Conservation (phyloP, 2,888 invertebrate genomes). For the Margaritifera margaritifera region DNA sequence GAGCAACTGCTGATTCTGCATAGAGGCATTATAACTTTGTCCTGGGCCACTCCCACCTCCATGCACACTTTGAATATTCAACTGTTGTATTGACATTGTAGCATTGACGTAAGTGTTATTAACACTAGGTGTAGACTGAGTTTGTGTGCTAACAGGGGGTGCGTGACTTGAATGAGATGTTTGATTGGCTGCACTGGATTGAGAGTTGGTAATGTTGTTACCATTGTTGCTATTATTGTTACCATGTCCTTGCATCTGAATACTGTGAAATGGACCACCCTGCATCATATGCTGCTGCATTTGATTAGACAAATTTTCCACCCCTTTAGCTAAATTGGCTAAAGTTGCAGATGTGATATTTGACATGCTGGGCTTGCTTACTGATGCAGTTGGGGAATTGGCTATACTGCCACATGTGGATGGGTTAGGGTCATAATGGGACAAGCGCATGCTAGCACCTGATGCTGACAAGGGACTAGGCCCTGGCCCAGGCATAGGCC, state of each 20-base stretch:
- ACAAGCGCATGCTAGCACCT: slow-evolving; percentile 63
- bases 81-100: slow-evolving; percentile 75
- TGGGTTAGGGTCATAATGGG: slow-evolving; percentile 63
- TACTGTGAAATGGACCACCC: slow-evolving; percentile 72
- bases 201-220: slow-evolving; percentile 6
- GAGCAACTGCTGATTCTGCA: slow-evolving; percentile 67
- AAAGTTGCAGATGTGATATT: slow-evolving; percentile 71
- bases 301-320: slow-evolving; percentile 71
- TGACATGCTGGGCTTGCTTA: slow-evolving; percentile 61
- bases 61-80: slow-evolving; percentile 74
- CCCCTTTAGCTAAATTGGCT: slow-evolving; percentile 72
- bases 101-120: slow-evolving; percentile 76
- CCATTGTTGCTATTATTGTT: slow-evolving; percentile 29
- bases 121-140: slow-evolving; percentile 67
- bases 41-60: slow-evolving; percentile 43
- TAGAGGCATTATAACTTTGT: slow-evolving; percentile 56
- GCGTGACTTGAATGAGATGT: neutral
- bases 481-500: slow-evolving; percentile 55
- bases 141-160: slow-evolving; percentile 23
- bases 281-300: slow-evolving; percentile 73
- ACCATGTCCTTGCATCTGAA: slow-evolving; percentile 69
- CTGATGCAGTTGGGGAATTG: slow-evolving; percentile 52
- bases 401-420: slow-evolving; percentile 42
- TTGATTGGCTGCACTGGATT: neutral
- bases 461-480: slow-evolving; percentile 50